Evolutionary conservation across 23 tunicate species (phyloP).

Genomic region (Halocynthia roretzi): DNA sequence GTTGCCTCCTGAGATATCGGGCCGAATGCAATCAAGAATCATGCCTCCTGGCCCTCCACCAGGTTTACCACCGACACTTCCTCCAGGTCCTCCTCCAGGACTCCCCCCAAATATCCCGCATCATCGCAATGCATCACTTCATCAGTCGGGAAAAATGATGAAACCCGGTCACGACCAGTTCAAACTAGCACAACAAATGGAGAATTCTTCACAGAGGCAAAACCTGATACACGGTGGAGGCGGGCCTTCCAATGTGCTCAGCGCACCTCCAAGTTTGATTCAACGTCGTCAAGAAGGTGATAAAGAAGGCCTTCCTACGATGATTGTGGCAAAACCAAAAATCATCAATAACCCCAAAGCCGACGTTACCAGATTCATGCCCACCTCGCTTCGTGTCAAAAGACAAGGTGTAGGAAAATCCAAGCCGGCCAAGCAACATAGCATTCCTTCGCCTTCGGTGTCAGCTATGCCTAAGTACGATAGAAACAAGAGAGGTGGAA

Average conservation of each 20-base stretch:
- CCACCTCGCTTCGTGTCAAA: constrained; percentile 68
- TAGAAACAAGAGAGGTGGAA: constrained; percentile 37
- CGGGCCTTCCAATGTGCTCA: constrained; percentile 49
- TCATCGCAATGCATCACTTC: too few species aligned
- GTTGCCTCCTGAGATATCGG: constrained; percentile 61
- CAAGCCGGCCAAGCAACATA: constrained; percentile 1
- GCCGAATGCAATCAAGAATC: constrained; percentile 18
- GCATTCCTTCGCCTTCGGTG: neutral
- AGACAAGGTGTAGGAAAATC: constrained; percentile 32
- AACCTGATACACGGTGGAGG: neutral
- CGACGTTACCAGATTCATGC: constrained; percentile 88
- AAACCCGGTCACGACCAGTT: neutral
- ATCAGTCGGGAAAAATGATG: constrained; percentile 5
- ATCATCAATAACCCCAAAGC: constrained; percentile 58
- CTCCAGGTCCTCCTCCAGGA: constrained; percentile 32
- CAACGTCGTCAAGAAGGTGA: constrained; percentile 49
- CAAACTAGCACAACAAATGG: neutral
- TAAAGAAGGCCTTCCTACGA: constrained; percentile 35
- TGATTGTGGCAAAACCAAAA: constrained; percentile 76
- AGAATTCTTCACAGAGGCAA: neutral
- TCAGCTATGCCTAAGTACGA: constrained; percentile 34
- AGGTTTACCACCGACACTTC: constrained; percentile 69
- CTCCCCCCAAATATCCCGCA: constrained; percentile 13
- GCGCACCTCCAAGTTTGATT: constrained; percentile 92
- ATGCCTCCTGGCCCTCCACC: constrained; percentile 97